Conservation (phyloP, 1,140 invertebrate species). For the Daktulosphaira vitifoliae region DNA sequence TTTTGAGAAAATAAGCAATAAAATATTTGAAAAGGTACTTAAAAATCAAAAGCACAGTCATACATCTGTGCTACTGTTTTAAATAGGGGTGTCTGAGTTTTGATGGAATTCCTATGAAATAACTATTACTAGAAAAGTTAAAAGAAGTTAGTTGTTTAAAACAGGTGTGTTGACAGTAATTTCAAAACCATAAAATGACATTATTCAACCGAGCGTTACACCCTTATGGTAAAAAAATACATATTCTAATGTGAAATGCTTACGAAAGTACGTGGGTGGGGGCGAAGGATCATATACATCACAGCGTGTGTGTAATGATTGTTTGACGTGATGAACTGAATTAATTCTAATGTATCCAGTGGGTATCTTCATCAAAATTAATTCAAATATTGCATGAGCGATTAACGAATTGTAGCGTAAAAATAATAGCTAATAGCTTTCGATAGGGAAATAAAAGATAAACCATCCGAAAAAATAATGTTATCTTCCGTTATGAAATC, state of each 20-base stretch:
- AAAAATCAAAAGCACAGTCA: too few relatives aligned
- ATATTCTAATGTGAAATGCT: neutral
- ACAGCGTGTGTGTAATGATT: neutral
- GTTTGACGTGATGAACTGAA: slow-evolving; percentile 19
- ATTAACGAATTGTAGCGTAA: too few relatives aligned
- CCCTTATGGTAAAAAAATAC: neutral
- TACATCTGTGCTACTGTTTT: too few relatives aligned
- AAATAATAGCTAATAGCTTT: neutral
- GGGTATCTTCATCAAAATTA: neutral
- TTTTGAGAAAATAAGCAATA: too few relatives aligned
- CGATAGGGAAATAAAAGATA: slow-evolving; percentile 13
- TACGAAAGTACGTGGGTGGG: neutral
- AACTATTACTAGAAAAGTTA: too few relatives aligned
- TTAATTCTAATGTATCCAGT: neutral
- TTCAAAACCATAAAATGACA: slow-evolving; percentile 9
- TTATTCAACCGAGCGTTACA: neutral
- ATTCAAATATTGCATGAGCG: slow-evolving; percentile 16
- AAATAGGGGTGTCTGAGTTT: too few relatives aligned
- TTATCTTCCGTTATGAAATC: too few relatives aligned
- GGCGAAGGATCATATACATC: neutral
- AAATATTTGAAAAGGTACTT: too few relatives aligned
- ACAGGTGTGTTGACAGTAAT: too few relatives aligned
- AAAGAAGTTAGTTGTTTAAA: too few relatives aligned
- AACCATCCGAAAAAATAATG: too few relatives aligned
- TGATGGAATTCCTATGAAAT: too few relatives aligned